phyloP scores from a whole-genome alignment of 2,113 vertebrate species.

The Oxyruncus cristatus region DNA sequence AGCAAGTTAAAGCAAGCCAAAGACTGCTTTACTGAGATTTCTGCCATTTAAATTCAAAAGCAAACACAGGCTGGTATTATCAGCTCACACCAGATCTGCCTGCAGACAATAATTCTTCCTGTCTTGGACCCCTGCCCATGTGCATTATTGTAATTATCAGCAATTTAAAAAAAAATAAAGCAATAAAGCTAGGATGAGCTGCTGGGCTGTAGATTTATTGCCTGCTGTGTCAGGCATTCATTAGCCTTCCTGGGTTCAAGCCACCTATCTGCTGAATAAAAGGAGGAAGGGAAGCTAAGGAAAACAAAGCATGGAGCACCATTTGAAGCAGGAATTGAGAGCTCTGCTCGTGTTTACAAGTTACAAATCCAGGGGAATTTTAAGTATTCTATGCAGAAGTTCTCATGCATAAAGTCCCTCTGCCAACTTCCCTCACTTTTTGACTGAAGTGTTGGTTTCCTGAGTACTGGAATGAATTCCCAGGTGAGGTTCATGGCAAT shows the following conservation, averaged over 20 bases:
- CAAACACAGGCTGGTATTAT: conserved; percentile 68
- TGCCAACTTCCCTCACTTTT: neutral
- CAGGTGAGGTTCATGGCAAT: neutral
- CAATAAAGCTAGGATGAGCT: conserved; percentile 65
- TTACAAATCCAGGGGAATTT: neutral
- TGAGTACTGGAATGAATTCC: neutral
- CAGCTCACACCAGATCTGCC: conserved; percentile 74
- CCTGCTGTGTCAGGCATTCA: conserved; percentile 62
- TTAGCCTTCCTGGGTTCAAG: conserved; percentile 59
- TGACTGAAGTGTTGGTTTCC: neutral
- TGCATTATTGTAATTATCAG: conserved; percentile 78
- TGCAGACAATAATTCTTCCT: conserved; percentile 78
- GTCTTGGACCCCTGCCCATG: conserved; percentile 69
- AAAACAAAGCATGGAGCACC: conserved; percentile 17
- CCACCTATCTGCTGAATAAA: conserved; percentile 56
- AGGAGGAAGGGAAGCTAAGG: conserved; percentile 14
- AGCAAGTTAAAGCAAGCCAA: conserved; percentile 64
- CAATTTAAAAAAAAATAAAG: conserved; percentile 73
- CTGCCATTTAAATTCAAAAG: conserved; percentile 61
- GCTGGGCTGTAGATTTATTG: conserved; percentile 54
- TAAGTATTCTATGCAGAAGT: neutral
- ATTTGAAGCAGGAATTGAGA: neutral
- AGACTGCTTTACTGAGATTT: conserved; percentile 56
- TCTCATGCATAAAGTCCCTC: neutral
- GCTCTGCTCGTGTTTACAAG: neutral